Base-by-base conservation (phyloP, 2,797 vertebrate species). In the Pangasius larnaudii region DNA sequence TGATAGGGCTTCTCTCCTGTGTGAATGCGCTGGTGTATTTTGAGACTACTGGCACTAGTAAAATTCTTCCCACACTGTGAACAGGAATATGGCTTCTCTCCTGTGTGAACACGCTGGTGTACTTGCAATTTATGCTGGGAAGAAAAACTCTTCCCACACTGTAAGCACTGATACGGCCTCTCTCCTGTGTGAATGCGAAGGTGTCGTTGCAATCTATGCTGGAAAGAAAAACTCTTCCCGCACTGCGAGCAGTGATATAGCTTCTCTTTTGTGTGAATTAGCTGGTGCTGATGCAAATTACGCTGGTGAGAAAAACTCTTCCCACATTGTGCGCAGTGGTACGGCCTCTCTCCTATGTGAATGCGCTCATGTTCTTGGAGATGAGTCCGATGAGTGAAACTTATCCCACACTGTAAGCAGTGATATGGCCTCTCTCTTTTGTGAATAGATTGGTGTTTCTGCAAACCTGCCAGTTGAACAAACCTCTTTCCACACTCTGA, bases 71-170 rank as follows among this genome's bases (percentile, higher is more conserved):
- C 67, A 18, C 84, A 85, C 51, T 85, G 69, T 18, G 84, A 74
- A 85, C 84, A 85, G 51, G 84, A 85, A 85, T 72, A 85, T n/a
- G 84, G 67, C 84, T 85, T 85, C 51, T 74, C 84, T n/a, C 84
- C 82, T 0, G 69, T 85, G 36, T 85, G 69, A 85, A 85, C 84
- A 5, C 82, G 82, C 82, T 84, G 84, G 36, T 85, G 84, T 18
- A 72, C 67, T 59, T 85, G 84, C 69, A 85, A 30, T 42, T 74
- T 85, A 59, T 85, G 84, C 69, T 85, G 84, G 51, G 69, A 85
- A n/a, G 84, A 85, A 59, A 85, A 85, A 39, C 82, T 84, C 82
- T 84, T 84, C 46, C 82, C 63, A 1, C 82, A 84, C 30, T 84
- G 49, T 53, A 74, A 46, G 69, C 84, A 85, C 22, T 85, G 84